Conservation (phyloP, 2,888 invertebrate genomes). For the Acleris emargana region DNA sequence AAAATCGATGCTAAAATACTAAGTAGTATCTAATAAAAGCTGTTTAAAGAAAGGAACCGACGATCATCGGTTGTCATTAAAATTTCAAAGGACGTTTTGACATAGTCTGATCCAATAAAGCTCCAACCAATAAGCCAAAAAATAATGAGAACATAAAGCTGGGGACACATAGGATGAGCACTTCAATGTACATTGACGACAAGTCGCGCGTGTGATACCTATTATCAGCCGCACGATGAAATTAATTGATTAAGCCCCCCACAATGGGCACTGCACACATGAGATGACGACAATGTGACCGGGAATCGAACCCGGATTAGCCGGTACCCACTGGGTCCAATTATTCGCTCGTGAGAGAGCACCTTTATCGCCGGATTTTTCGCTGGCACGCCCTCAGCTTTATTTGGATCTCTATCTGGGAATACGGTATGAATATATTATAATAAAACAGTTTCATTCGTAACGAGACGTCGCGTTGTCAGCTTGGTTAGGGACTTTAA, state of each 20-base stretch:
- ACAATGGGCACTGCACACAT: conserved; percentile 58
- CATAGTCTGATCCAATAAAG: conserved; percentile 32
- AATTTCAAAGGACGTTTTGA: conserved; percentile 20
- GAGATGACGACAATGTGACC: conserved; percentile 55
- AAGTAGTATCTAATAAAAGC: neutral
- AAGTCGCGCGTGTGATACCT: conserved; percentile 56
- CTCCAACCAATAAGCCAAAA: conserved; percentile 20
- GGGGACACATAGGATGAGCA: conserved; percentile 37
- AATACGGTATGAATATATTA: conserved; percentile 3
- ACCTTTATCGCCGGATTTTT: conserved; percentile 28
- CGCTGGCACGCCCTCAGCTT: conserved; percentile 27
- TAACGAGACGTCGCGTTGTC: too few relatives aligned
- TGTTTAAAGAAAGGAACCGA: neutral
- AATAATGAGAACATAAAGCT: conserved; percentile 28
- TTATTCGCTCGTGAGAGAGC: conserved; percentile 57
- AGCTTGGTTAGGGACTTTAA: too few relatives aligned
- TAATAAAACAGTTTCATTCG: too few relatives aligned
- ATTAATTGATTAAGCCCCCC: conserved; percentile 68
- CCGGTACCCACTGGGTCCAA: conserved; percentile 55
- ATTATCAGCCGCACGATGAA: conserved; percentile 60
- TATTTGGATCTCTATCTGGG: conserved; percentile 20
- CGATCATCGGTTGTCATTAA: neutral
- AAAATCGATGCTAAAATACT: too few relatives aligned
- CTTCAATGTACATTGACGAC: conserved; percentile 46
- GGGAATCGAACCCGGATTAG: conserved; percentile 62